Conservation (phyloP, 2,113 vertebrate species). For the Spea bombifrons region DNA sequence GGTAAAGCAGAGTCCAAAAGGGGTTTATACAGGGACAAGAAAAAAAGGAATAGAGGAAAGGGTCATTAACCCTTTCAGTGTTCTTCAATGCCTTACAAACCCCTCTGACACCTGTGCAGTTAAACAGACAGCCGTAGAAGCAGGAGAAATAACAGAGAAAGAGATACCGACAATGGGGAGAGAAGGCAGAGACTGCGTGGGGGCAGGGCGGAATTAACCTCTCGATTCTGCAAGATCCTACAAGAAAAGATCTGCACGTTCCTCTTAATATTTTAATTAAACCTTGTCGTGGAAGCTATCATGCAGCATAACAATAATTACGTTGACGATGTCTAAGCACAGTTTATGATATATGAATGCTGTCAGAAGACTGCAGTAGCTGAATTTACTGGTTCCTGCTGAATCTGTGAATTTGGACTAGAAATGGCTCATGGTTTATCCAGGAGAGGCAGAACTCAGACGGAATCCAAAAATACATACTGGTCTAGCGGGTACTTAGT, state of each 20-base stretch:
- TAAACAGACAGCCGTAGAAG: not conserved
- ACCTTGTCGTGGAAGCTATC: not conserved
- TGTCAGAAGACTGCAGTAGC: not conserved
- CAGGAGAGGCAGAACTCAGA: no score
- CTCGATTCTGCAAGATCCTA: not conserved
- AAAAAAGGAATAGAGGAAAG: not conserved
- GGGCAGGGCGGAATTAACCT: not conserved
- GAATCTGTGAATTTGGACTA: not conserved
- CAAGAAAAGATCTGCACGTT: not conserved
- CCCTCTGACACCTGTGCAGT: no score
- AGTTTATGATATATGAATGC: not conserved
- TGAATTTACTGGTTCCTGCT: not conserved
- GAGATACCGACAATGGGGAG: not conserved
- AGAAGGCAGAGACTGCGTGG: not conserved
- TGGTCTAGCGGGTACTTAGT: no score
- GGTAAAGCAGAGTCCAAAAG: not conserved
- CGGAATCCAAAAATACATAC: no score
- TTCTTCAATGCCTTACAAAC: no score
- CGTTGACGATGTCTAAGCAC: not conserved
- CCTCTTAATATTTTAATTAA: not conserved
- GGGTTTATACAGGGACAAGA: not conserved
- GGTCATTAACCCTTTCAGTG: no score
- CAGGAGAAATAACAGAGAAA: not conserved
- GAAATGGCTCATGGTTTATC: no score
- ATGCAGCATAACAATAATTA: not conserved